These are phyloP conservation scores for Chrysolina haemoptera DNA, from an alignment of 2,888 invertebrate species.

Conservation along the genomic window DNA sequence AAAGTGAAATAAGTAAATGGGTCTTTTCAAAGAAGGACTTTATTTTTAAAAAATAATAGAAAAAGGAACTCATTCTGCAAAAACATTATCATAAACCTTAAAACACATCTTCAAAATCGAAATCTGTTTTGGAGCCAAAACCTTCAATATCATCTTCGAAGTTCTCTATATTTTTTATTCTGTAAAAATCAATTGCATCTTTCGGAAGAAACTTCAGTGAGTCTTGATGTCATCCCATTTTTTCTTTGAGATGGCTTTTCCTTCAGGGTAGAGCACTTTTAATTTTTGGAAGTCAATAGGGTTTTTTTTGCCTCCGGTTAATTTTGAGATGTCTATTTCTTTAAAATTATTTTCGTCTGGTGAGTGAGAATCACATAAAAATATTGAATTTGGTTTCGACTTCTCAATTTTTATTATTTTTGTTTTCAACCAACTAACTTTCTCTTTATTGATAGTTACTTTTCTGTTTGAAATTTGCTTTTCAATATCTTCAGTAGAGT, in stretches of 20 bases:
- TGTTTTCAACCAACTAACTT: slow-evolving; percentile 1
- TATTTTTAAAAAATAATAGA: background rate
- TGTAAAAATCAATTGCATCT: background rate
- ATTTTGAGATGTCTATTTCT: background rate
- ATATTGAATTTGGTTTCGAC: background rate
- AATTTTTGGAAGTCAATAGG: background rate
- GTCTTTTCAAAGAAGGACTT: background rate
- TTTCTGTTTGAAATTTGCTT: slow-evolving; percentile 37
- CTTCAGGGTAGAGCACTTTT: background rate
- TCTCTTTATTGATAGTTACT: slow-evolving; percentile 55
- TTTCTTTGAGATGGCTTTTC: background rate
- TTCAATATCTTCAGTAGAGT: slow-evolving; percentile 36
- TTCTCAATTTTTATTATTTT: background rate
- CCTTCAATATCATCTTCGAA: background rate
- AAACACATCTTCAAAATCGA: background rate
- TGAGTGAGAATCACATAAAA: background rate
- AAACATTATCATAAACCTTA: background rate
- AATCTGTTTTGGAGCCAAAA: background rate
- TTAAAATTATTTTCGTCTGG: background rate
- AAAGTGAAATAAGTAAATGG: background rate
- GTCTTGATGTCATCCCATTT: background rate
- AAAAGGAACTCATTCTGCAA: background rate
- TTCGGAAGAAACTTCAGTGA: background rate
- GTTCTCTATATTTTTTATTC: background rate
- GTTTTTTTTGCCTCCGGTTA: background rate